A percentile compares a stretch with the other conserved stretches of the same genome.
Conservation (phyloP, 2,113 vertebrate genomes). For the Mus pahari region DNA sequence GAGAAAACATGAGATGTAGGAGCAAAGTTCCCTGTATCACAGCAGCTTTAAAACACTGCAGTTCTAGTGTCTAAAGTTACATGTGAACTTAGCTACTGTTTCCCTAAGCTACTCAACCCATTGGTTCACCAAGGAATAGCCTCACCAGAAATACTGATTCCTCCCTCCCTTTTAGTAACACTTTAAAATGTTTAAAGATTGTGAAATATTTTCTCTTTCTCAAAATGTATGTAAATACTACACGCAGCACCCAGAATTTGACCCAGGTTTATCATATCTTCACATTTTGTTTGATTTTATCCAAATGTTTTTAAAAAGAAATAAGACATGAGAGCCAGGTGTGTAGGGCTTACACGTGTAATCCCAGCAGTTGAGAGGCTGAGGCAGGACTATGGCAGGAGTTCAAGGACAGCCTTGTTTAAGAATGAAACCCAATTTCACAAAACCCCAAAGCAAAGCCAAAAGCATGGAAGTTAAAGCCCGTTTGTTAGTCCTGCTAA, state of each 20-base stretch:
- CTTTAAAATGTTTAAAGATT: not conserved
- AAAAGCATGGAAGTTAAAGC: not conserved
- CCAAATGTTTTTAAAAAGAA: not conserved
- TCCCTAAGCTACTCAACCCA: too few relatives aligned
- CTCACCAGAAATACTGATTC: not conserved
- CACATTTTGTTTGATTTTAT: not conserved
- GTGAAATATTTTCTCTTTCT: not conserved
- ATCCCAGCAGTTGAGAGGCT: not conserved
- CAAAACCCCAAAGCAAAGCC: not conserved
- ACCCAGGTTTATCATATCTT: not conserved
- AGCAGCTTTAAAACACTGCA: constrained; percentile 24
- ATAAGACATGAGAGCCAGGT: not conserved
- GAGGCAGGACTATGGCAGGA: not conserved
- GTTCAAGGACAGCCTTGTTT: not conserved
- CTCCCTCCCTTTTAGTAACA: not conserved
- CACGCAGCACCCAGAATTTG: not conserved
- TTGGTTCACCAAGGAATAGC: not conserved
- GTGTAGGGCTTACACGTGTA: not conserved
- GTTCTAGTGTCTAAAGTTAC: not conserved
- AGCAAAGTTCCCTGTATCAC: not conserved
- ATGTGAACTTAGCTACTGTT: not conserved
- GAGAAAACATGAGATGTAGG: not conserved
- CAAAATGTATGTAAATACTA: not conserved
- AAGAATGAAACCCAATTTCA: not conserved
- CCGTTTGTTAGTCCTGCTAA: not conserved